phyloP scores from a whole-genome alignment of 1,140 invertebrate species.

The Zaprionus kolodkinae region DNA sequence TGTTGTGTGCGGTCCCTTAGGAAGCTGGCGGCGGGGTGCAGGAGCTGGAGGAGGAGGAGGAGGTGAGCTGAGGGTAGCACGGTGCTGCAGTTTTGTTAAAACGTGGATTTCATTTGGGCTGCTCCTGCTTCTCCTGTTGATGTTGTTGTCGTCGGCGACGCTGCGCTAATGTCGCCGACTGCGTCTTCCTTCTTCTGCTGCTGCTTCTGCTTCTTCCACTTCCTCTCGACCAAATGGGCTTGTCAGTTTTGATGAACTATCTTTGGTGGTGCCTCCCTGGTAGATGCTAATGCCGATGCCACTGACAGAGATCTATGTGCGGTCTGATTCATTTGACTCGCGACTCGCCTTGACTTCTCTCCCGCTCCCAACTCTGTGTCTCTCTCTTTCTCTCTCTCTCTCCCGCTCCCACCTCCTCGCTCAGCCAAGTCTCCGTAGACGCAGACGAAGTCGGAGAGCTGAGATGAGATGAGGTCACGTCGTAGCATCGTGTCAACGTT shows the following conservation, averaged over 20 bases:
- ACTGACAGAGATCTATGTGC: conserved; percentile 76
- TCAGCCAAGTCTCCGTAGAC: neutral
- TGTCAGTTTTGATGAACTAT: conserved; percentile 82
- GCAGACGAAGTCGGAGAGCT: neutral
- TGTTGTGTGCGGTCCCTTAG: conserved; percentile 54
- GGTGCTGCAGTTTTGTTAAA: conserved; percentile 66
- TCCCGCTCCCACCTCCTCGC: neutral
- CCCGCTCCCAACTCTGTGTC: conserved; percentile 11
- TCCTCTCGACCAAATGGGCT: conserved; percentile 61
- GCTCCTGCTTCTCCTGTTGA: neutral
- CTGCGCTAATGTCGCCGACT: neutral
- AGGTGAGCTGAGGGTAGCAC: neutral
- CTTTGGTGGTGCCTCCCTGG: conserved; percentile 44
- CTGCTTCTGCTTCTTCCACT: conserved; percentile 22
- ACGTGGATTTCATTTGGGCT: conserved; percentile 45
- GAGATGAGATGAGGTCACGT: conserved; percentile 67
- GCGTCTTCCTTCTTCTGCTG: neutral
- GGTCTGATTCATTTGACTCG: conserved; percentile 71
- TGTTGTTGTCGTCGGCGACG: neutral
- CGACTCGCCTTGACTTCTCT: conserved; percentile 12
- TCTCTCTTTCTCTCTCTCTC: conserved; percentile 7
- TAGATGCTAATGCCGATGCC: conserved; percentile 69
- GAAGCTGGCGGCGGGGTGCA: too few species aligned
- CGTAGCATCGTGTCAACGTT: conserved; percentile 65
- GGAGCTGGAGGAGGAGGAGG: conserved; percentile 7